Evolutionary conservation across 2,888 invertebrate genomes (phyloP), one percentile per base, ranked within the genome.

Genomic region (Hirtodrosophila cameraria): DNA sequence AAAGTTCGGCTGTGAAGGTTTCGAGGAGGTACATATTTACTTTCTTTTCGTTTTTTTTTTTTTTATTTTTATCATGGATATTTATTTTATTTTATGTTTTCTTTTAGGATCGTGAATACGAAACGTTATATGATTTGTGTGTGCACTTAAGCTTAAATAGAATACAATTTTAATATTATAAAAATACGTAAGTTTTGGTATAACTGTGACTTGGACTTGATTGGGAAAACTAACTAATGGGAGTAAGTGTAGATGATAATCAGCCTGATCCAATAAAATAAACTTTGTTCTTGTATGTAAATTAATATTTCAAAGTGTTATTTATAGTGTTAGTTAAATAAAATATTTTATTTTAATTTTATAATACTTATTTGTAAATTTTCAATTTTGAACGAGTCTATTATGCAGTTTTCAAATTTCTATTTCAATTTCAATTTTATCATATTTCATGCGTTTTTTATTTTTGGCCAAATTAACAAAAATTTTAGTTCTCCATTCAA

Each of bases 1-100:
- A 83, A 83, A 83, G 82, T 86, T 86, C 79, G 75, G 87, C 82
- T 73, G 87, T 86, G 82, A 73, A 82, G 82, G 82, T 70, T 65
- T 15, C 30, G 33, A 67, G 82, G 64, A 82, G 74, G 63, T 68
- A 63, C 58, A 59, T 58, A 46, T 46, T 15, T 55, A 27, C 55
- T 50, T 41, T 46, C 28, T 25, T 70, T 38, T n/a, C n/a, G n/a
- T n/a, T 27, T 54, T 9, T 28, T 35, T 64, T 58, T 36, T 38
- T 42, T 48, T 33, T 18, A 33, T 41, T 35, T 33, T 42, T 43
- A 27, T 13, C 9, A 25, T 41, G 30, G 28, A 15, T 25, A 31
- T 12, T 30, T 48, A 27, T 52, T 46, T 16, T 25, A 11, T 45
- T 12, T 31, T n/a, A n/a, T 13, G 8, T 16, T 54, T 20, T 20